Evolutionary conservation across 2,113 vertebrate species (phyloP).

Genomic region (Silurus asotus): DNA sequence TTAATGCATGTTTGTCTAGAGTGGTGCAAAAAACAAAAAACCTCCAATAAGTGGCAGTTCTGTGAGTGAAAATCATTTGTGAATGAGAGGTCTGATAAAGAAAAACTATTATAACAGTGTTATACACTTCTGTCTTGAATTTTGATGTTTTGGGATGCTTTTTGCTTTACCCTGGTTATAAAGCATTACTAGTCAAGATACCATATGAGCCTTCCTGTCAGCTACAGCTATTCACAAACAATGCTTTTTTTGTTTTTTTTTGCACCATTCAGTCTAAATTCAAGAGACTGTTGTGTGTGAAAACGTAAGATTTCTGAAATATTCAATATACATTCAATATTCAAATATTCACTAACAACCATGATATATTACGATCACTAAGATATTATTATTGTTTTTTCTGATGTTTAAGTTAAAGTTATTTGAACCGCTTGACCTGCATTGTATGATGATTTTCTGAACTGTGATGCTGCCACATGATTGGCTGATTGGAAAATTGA

Average conservation of each 20-base stretch:
- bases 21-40: neutral
- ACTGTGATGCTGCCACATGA: neutral
- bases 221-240: neutral
- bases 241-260: neutral
- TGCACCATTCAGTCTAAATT: neutral
- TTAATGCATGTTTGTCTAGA: neutral
- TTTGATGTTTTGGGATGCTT: neutral
- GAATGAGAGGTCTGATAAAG: too few relatives aligned
- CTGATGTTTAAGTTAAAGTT: neutral
- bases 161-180: neutral
- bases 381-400: neutral
- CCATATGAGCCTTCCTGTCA: neutral
- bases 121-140: neutral
- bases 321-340: neutral
- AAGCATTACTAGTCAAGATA: neutral
- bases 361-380: neutral
- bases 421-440: neutral
- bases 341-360: too few relatives aligned
- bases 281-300: too few relatives aligned
- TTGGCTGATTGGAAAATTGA: neutral
- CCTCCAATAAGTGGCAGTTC: neutral
- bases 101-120: neutral
- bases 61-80: too few relatives aligned
- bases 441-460: neutral
- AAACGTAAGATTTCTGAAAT: too few relatives aligned